Base-by-base conservation (phyloP, 2,888 invertebrate species). In the Myathropa florea region DNA sequence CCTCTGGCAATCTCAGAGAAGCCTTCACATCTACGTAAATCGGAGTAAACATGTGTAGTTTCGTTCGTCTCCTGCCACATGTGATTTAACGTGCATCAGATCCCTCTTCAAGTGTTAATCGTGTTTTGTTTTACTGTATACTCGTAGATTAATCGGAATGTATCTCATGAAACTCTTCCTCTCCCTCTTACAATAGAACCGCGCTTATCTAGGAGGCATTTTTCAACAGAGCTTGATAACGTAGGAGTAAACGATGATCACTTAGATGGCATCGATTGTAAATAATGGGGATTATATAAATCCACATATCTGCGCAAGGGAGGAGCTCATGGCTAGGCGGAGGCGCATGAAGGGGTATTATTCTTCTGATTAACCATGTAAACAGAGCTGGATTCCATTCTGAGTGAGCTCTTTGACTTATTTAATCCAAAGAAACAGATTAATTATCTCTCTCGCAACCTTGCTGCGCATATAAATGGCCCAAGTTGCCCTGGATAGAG, bases 231-330 rank as follows among this genome's bases (percentile, higher is more conserved):
- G 30, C 68, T 30, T 61, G 76, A 71, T 63, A 70, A 63, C 77
- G 63, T 65, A 59, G 57, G 72, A 73, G 72, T 72, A 72, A 77
- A 73, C 72, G 28, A 68, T 55, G 63, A 73, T 78, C 72, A 21
- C 77, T 85, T 77, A 81, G 84, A 85, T 81, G 81, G 67, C 85
- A 78, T 82, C 82, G 85, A 85, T 82, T 82, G 77, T 85, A 85
- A 85, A 85, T 85, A 82, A 85, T 53, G 59, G 36, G 67, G 82
- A 77, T 85, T 85, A 82, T 70, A 67, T 30, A 60, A 73, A 82
- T 77, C 63, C 64, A 53, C 28, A 72, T 67, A 77, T 71, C 53
- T 71, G 14, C 24, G 55, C 14, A 28, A 24, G 33, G 33, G 55
- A 36, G 55, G 21, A 26, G 30, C 30, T 33, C 10, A 33, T 33